phyloP scores from a whole-genome alignment of 2,113 vertebrate species.

The Mastomys natalensis region DNA sequence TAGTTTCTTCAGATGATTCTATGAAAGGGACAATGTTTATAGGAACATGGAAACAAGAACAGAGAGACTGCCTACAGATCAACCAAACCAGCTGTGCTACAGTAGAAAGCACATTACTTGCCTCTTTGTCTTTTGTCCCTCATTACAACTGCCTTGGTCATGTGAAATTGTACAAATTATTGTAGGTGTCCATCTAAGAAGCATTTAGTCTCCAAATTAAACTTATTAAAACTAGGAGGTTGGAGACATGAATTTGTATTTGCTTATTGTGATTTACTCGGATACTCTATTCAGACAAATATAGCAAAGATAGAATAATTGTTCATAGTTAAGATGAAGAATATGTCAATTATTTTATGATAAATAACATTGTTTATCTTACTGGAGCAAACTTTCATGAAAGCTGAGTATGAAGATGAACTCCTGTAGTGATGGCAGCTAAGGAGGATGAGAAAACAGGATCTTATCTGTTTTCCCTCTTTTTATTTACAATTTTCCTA shows the following conservation, averaged over 20 bases:
- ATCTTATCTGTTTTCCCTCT: background rate
- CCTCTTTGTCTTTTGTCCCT: background rate
- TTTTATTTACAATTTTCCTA: background rate
- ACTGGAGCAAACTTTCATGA: background rate
- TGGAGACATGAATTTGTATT: background rate
- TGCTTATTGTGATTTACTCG: background rate
- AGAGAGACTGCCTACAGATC: background rate
- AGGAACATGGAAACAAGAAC: background rate
- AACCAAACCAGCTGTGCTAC: background rate
- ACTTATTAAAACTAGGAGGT: background rate
- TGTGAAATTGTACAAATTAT: background rate
- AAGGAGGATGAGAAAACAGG: background rate
- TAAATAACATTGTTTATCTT: background rate
- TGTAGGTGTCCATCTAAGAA: background rate
- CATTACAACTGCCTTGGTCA: background rate
- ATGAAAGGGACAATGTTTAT: background rate
- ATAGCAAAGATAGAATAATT: background rate
- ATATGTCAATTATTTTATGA: background rate
- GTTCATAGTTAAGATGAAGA: background rate
- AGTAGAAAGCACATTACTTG: constrained; percentile 1
- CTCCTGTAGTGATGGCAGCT: background rate
- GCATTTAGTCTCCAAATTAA: background rate
- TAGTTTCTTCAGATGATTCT: background rate
- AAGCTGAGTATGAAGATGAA: background rate
- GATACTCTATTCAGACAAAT: background rate